Base-by-base conservation (phyloP, 1,140 invertebrate genomes). In the Tyrophagus putrescentiae region DNA sequence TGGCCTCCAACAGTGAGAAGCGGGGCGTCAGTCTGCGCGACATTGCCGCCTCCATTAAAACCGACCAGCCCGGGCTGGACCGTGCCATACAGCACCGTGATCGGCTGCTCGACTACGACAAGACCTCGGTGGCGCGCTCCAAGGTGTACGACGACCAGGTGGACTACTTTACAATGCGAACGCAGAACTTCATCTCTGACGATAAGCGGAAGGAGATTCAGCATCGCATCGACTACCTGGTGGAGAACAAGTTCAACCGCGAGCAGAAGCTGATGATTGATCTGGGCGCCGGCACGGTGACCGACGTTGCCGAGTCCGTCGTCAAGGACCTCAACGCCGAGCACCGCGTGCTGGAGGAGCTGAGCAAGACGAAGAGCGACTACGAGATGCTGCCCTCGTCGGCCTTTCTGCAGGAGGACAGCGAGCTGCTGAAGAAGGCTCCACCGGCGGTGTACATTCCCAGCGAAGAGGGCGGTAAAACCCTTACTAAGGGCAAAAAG, bases 101-200 rank as follows among this genome's bases (percentile, higher is more conserved):
- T 66, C 80, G 79, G 61, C 74, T 96, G 36, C 70, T 96, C 32
- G 87, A 93, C 68, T 93, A 80, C 76, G 89, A 96, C 72, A 76
- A 79, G 61, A 87, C 52, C 67, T 87, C 88, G 73, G 82, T 85
- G 65, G 78, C 80, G 60, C 77, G 87, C 63, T 95, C 91, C 0
- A 81, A 80, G 68, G 87, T 97, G 2, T 93, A 92, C 62, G 92
- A 97, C 71, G 92, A 96, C 72, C 87, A 96, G 69, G 81, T 82
- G 63, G 93, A 97, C 72, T 96, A 96, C 72, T 97, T 88, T 73
- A 80, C 81, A 63, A 73, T 82, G 5, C 82, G 81, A 70, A 83
- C 82, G 11, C 73, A 74, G 62, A 82, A 82, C 23, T 95, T 91
- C 90, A 71, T 91, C 3, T 81, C 77, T 42, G 74, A 82, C 13